Base-by-base conservation (phyloP, 1,140 invertebrate species). In the Melitaea cinxia region DNA sequence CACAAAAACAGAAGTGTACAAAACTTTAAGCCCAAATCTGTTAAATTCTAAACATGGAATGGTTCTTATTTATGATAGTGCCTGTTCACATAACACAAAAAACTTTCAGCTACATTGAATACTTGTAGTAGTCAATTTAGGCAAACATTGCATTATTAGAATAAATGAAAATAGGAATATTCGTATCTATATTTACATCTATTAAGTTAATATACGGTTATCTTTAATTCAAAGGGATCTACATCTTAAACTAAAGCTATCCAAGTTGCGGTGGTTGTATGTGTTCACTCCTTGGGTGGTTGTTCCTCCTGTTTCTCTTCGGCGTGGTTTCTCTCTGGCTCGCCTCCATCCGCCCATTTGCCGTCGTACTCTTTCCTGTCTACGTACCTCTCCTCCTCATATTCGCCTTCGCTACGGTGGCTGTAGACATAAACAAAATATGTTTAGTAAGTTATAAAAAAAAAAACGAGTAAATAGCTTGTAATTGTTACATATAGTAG, bases 331-430 rank as follows among this genome's bases (percentile, higher is more conserved):
- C 83, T 72, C 26, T 86, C 87, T 0, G 88, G 90, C 50, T 86
- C 86, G 54, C 90, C 89, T 14, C 88, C 87, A 57, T 94, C 93
- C 0, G 93, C 93, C 93, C 93, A 93, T 73, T 94, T 94, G 7
- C 93, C 93, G 70, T 93, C 93, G 77, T 92, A 93, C 67, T 92
- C 88, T 72, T 93, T 92, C 19, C 92, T 82, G 76, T 93, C 92
- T 17, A 93, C 92, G 81, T 90, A 92, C 53, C 93, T 90, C 52
- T 94, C 93, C 76, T 95, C 94, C 60, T 94, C 92, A 68, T 95
- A 95, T 74, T 95, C 94, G 4, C 94, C 94, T 75, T 95, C 94
- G 77, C 94, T 95, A 64, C 95, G 84, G 54, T 94, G 94, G 54
- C 94, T 94, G 68, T 94, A 93, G 49, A 94, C 93, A 19, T 49